These are phyloP conservation scores for Eupithecia insigniata DNA, from an alignment of 2,888 invertebrate species.

Conservation along the genomic window DNA sequence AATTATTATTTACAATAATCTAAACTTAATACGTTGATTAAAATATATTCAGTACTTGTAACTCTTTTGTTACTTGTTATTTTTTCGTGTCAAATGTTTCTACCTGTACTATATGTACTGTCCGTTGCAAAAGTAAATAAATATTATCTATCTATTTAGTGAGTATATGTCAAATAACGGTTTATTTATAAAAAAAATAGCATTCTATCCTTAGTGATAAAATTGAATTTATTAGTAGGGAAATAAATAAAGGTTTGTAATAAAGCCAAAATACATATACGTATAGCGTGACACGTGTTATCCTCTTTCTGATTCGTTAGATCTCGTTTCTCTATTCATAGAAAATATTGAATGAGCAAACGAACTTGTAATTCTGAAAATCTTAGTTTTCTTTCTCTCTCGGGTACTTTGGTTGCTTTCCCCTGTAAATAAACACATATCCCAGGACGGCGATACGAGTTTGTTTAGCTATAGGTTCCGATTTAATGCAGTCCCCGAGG, in stretches of 20 bases:
- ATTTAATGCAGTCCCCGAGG: neutral
- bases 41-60: too few species aligned
- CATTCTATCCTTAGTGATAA: neutral
- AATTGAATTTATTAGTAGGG: neutral
- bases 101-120: too few species aligned
- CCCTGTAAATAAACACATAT: constrained; percentile 2
- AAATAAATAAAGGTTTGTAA: constrained; percentile 22
- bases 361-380: constrained; percentile 9
- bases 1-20: neutral
- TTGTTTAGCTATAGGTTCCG: constrained; percentile 14
- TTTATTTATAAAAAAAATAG: neutral
- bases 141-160: too few species aligned
- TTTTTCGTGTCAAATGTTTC: too few species aligned
- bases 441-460: constrained; percentile 3
- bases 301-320: constrained; percentile 25
- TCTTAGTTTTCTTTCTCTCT: neutral
- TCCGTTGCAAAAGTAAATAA: too few species aligned
- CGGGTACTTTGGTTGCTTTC: neutral
- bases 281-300: neutral
- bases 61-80: too few species aligned
- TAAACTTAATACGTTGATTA: neutral
- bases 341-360: constrained; percentile 24
- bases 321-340: constrained; percentile 22
- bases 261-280: constrained; percentile 19
- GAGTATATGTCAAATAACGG: neutral